phyloP scores from a whole-genome alignment of 2,113 vertebrate genomes.

The Agelaius tricolor region DNA sequence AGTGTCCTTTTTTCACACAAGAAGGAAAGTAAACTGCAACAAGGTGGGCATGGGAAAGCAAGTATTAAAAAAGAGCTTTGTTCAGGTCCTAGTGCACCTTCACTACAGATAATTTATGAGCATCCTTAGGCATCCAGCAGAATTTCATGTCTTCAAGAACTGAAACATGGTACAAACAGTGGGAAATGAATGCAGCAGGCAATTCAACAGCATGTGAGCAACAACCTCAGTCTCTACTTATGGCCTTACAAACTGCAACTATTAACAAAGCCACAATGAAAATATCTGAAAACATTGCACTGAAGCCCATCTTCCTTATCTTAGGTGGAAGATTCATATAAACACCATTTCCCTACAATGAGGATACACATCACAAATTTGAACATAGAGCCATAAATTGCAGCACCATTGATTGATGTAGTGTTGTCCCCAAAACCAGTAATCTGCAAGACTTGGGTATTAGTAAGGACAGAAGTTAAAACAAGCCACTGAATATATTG shows the following conservation, averaged over 20 bases:
- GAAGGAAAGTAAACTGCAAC: background rate
- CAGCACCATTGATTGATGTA: background rate
- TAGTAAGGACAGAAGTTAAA: background rate
- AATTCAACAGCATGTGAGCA: background rate
- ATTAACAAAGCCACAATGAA: background rate
- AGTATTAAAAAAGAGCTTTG: background rate
- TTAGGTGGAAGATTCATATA: background rate
- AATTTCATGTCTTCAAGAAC: background rate
- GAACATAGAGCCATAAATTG: background rate
- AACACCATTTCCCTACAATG: background rate
- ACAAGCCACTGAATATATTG: background rate
- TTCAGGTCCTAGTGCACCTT: background rate
- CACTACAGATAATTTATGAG: background rate
- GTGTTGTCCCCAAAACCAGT: background rate
- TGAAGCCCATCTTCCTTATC: background rate
- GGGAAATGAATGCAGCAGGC: background rate
- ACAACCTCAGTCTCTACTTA: background rate
- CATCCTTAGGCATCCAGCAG: background rate
- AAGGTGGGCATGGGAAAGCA: background rate
- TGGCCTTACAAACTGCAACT: background rate
- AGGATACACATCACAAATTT: background rate
- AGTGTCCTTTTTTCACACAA: background rate
- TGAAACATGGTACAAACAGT: background rate
- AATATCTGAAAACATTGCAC: background rate
- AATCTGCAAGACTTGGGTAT: background rate